Conservation (phyloP, 2,797 vertebrate genomes). For the Bucorvus abyssinicus region DNA sequence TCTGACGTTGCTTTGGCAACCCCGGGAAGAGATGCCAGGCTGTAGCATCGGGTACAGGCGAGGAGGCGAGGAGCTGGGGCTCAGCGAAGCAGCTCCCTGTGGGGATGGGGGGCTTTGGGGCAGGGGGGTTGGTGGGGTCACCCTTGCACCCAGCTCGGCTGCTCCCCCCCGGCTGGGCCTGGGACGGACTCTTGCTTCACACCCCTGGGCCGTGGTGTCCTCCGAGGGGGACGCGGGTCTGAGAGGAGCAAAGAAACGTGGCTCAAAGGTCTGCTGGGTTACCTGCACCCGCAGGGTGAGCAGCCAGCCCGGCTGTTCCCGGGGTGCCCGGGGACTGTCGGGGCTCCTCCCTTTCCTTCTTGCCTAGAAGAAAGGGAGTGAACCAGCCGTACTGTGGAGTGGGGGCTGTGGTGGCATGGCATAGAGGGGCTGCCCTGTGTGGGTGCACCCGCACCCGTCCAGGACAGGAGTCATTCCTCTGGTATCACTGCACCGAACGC, state of each 20-base stretch:
- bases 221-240: rapidly evolving
- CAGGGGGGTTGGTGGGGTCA: rapidly evolving
- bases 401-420: too few species aligned
- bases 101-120: not conserved
- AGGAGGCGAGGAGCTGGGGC: rapidly evolving
- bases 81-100: rapidly evolving
- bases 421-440: rapidly evolving
- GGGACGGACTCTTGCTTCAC: rapidly evolving
- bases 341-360: not conserved
- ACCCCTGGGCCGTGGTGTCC: rapidly evolving
- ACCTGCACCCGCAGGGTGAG: rapidly evolving
- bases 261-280: not conserved
- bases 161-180: rapidly evolving
- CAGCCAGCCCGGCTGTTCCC: not conserved
- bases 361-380: not conserved
- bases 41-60: not conserved
- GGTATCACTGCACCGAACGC: rapidly evolving
- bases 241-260: rapidly evolving
- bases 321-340: rapidly evolving
- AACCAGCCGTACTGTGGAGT: rapidly evolving
- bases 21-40: not conserved
- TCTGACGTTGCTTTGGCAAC: conserved; percentile 53
- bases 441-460: rapidly evolving
- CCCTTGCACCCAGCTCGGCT: rapidly evolving
- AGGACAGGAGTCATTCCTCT: not conserved